These are phyloP conservation scores for Malurus cyaneus DNA, from an alignment of 2,113 vertebrate species.

Conservation along the genomic window DNA sequence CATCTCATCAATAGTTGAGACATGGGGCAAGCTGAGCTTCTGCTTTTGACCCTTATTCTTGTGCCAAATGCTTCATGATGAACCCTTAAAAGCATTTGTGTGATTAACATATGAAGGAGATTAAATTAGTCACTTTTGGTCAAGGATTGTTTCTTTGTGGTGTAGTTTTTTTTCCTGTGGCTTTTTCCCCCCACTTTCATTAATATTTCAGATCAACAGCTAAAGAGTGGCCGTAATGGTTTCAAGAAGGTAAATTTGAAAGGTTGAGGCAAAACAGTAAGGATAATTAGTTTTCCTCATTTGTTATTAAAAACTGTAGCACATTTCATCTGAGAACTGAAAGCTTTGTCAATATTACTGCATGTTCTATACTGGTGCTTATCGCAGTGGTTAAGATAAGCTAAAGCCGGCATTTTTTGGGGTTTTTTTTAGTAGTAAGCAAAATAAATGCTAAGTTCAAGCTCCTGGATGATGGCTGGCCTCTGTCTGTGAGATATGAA, in stretches of 20 bases:
- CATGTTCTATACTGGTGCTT: not conserved
- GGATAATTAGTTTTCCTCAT: not conserved
- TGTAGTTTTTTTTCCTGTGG: not conserved
- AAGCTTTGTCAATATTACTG: not conserved
- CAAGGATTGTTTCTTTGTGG: not conserved
- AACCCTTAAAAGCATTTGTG: not conserved
- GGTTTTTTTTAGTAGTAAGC: not conserved
- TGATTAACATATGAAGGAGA: not conserved
- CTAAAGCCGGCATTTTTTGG: not conserved
- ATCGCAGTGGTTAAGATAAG: not conserved
- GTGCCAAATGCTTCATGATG: not conserved
- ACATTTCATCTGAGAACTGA: not conserved
- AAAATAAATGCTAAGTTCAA: not conserved
- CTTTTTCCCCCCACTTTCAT: accelerated
- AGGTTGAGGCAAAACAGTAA: not conserved
- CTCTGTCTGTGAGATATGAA: not conserved
- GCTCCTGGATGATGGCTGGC: not conserved
- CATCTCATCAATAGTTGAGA: not conserved
- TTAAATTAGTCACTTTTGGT: not conserved
- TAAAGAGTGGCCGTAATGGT: not conserved
- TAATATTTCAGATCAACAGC: not conserved
- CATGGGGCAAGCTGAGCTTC: not conserved
- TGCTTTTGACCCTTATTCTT: not conserved
- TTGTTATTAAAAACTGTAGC: not conserved
- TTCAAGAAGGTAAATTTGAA: not conserved